A percentile compares a stretch with the other conserved stretches of the same genome.
Conservation (phyloP, 2,888 invertebrate species). For the Noctua fimbriata region DNA sequence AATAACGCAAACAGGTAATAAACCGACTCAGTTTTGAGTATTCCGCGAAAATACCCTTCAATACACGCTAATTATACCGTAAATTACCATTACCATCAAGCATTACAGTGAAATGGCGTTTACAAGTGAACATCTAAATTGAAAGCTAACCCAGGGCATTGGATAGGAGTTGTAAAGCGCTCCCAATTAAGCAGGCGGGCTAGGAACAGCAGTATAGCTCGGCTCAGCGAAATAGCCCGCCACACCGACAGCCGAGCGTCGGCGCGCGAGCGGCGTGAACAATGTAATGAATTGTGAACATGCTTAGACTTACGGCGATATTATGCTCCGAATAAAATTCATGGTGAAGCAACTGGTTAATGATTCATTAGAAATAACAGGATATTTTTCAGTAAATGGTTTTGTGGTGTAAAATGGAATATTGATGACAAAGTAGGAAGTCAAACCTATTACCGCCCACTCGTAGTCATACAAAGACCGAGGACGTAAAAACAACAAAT, state of each 20-base stretch:
- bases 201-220: conserved; percentile 71
- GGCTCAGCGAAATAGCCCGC: conserved; percentile 63
- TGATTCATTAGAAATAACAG: conserved; percentile 21
- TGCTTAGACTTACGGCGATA: conserved; percentile 49
- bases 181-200: conserved; percentile 77
- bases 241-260: conserved; percentile 41
- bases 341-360: conserved; percentile 41
- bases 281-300: conserved; percentile 70
- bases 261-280: conserved; percentile 47
- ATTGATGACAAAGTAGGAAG: not conserved
- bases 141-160: conserved; percentile 75
- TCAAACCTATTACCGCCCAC: not conserved
- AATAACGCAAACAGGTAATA: not conserved
- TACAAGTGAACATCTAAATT: conserved; percentile 71
- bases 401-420: not conserved
- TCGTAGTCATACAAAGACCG: not conserved
- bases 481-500: not conserved
- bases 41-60: not conserved
- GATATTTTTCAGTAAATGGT: not conserved
- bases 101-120: conserved; percentile 58
- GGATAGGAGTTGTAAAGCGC: conserved; percentile 77
- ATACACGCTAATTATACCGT: conserved; percentile 41
- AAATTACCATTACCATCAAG: conserved; percentile 44
- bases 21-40: not conserved
- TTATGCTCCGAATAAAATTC: conserved; percentile 47